Evolutionary conservation across 2,113 vertebrate genomes (phyloP).

Genomic region (Cinclus cinclus): DNA sequence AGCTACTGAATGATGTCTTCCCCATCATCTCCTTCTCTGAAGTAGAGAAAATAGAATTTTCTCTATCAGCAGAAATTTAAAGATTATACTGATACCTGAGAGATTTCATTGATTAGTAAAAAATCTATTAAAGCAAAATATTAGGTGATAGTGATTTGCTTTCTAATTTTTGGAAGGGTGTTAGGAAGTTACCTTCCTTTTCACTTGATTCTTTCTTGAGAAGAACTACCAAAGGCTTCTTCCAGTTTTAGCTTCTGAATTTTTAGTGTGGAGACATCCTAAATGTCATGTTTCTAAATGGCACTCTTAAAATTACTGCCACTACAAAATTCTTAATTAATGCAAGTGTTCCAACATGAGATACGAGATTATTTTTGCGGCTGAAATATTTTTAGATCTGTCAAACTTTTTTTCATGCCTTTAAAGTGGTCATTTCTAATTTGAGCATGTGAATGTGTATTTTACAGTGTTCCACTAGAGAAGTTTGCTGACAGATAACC

Average conservation of each 20-base stretch:
- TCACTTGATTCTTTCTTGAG: not conserved
- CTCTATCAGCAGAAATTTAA: not conserved
- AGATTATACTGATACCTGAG: not conserved
- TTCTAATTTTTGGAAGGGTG: not conserved
- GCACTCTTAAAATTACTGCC: slow-evolving; percentile 41
- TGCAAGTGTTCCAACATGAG: slow-evolving; percentile 20
- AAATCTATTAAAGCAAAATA: not conserved
- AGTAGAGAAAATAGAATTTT: not conserved
- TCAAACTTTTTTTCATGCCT: not conserved
- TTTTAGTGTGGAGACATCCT: slow-evolving; percentile 20
- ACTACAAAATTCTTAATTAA: slow-evolving; percentile 54
- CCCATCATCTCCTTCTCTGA: not conserved
- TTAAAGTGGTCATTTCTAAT: slow-evolving; percentile 40
- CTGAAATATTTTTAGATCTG: slow-evolving; percentile 47
- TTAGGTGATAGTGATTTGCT: not conserved
- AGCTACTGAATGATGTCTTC: not conserved
- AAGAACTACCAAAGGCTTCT: not conserved
- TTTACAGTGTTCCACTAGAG: not conserved
- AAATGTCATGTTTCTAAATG: slow-evolving; percentile 46
- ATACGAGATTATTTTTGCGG: slow-evolving; percentile 13
- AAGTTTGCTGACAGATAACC: not conserved
- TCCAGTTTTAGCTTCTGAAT: not conserved
- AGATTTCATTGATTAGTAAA: not conserved
- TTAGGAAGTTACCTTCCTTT: not conserved
- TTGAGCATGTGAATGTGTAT: not conserved